These are phyloP conservation scores for Lissonota sp. DNA, from an alignment of 2,888 invertebrate genomes.

Conservation along the genomic window DNA sequence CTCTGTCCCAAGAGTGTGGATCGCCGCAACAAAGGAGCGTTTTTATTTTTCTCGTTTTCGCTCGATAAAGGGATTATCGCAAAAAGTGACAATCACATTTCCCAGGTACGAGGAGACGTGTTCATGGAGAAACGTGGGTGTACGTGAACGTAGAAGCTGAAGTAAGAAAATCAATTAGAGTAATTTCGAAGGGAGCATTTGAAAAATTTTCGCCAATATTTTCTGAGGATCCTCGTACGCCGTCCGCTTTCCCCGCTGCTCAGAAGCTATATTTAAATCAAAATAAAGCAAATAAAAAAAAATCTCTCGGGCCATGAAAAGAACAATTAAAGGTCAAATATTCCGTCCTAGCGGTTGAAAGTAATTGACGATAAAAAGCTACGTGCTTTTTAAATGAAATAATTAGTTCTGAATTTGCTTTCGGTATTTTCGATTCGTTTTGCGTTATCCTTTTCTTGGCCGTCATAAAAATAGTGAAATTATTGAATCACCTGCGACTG, in stretches of 20 bases:
- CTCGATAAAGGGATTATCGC: slow-evolving; percentile 55
- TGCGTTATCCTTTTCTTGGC: slow-evolving; percentile 83
- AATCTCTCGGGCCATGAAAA: slow-evolving; percentile 82
- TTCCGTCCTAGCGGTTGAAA: slow-evolving; percentile 42
- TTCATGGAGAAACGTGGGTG: slow-evolving; percentile 69
- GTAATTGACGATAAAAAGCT: slow-evolving; percentile 37
- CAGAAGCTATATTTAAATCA: slow-evolving; percentile 64
- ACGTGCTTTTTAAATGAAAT: slow-evolving; percentile 27
- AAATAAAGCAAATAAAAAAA: slow-evolving; percentile 68
- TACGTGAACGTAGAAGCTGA: slow-evolving; percentile 78
- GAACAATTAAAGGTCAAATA: slow-evolving; percentile 77
- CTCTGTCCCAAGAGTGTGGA: slow-evolving; percentile 25
- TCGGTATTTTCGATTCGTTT: slow-evolving; percentile 16
- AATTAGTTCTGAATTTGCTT: neutral
- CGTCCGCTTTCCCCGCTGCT: slow-evolving; percentile 77
- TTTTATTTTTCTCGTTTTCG: slow-evolving; percentile 59
- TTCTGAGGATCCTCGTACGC: slow-evolving; percentile 75
- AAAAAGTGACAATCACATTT: slow-evolving; percentile 14
- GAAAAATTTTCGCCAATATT: slow-evolving; percentile 54
- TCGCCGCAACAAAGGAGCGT: slow-evolving; percentile 52
- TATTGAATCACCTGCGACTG: slow-evolving; percentile 79
- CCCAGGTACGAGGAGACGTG: slow-evolving; percentile 26
- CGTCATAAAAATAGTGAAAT: slow-evolving; percentile 71
- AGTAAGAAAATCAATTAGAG: slow-evolving; percentile 68
- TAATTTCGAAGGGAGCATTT: neutral